phyloP scores from a whole-genome alignment of 2,797 vertebrate genomes.

The Argya squamiceps region DNA sequence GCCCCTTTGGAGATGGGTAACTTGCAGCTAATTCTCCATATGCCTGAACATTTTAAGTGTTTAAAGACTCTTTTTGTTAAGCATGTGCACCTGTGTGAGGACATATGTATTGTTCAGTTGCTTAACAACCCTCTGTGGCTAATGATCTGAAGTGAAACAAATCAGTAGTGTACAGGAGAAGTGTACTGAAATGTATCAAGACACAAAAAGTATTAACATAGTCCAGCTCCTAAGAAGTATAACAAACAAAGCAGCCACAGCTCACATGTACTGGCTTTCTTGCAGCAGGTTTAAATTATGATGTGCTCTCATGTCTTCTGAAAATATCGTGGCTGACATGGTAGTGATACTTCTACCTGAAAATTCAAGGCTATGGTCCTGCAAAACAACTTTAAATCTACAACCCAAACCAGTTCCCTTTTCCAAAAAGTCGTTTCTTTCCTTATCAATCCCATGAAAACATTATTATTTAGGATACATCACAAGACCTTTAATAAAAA shows the following conservation, averaged over 20 bases:
- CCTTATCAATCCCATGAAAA: not conserved
- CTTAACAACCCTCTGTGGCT: not conserved
- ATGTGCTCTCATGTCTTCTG: not conserved
- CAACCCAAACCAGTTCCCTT: not conserved
- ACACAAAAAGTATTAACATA: not conserved
- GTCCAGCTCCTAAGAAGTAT: not conserved
- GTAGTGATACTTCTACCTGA: not conserved
- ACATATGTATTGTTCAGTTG: not conserved
- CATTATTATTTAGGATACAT: not conserved
- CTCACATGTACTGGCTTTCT: not conserved
- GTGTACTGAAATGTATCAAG: not conserved
- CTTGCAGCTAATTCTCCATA: not conserved
- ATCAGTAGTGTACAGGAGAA: not conserved
- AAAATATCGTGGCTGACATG: not conserved
- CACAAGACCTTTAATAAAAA: not conserved
- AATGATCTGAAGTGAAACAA: not conserved
- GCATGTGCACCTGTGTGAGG: not conserved
- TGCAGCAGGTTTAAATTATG: not conserved
- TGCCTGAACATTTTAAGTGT: not conserved
- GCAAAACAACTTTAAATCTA: not conserved
- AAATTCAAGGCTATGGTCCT: not conserved
- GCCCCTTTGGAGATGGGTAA: not conserved
- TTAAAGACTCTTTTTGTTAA: not conserved
- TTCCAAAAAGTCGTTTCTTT: not conserved
- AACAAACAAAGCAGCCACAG: not conserved